Conservation (phyloP, 2,113 vertebrate species). For the Saiga tatarica region DNA sequence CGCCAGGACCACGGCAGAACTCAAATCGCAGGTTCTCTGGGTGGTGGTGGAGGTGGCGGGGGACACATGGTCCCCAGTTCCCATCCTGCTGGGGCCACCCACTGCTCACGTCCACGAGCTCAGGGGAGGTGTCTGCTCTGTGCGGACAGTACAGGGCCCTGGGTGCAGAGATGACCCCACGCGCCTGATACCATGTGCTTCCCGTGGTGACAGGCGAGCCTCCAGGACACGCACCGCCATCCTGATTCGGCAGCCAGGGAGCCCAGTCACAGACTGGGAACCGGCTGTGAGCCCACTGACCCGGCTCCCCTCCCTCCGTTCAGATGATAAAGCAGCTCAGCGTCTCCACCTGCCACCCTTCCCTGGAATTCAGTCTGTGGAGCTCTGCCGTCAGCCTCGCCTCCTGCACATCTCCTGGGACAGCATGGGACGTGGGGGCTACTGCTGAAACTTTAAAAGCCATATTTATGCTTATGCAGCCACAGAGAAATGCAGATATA, state of each 20-base stretch:
- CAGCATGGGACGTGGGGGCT: background rate
- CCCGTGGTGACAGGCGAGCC: background rate
- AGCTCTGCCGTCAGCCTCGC: rapidly evolving
- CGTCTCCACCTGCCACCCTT: rapidly evolving
- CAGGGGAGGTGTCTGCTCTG: background rate
- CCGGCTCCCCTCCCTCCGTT: background rate
- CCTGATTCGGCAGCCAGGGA: too few species aligned
- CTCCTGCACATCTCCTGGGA: background rate
- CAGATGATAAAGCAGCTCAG: background rate
- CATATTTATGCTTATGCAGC: background rate
- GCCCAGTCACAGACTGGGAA: background rate
- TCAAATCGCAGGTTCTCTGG: too few species aligned
- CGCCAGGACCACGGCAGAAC: rapidly evolving
- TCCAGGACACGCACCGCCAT: background rate
- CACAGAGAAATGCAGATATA: background rate
- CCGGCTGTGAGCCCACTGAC: background rate
- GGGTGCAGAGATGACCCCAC: too few species aligned
- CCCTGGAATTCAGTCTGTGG: background rate
- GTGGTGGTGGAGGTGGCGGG: rapidly evolving
- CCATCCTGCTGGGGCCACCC: background rate
- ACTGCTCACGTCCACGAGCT: background rate
- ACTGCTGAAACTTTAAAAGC: background rate
- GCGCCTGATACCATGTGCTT: background rate
- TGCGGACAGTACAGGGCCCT: rapidly evolving
- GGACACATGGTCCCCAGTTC: rapidly evolving